These are phyloP conservation scores for Eutrigla gurnardus DNA, from an alignment of 2,797 vertebrate species.

Conservation along the genomic window DNA sequence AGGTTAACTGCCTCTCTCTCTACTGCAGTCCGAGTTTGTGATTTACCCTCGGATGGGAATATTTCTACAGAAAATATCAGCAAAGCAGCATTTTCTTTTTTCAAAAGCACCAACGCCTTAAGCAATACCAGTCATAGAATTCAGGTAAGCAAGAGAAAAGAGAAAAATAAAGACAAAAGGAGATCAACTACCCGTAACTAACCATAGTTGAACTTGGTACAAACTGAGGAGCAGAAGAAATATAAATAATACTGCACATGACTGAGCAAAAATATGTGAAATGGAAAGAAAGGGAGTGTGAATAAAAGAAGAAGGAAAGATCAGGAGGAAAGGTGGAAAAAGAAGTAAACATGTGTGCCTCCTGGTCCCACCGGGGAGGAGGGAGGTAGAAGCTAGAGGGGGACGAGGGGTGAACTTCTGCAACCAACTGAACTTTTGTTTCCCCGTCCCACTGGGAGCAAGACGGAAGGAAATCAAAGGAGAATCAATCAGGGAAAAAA, in stretches of 20 bases:
- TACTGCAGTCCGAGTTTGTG: neutral
- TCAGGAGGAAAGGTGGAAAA: neutral
- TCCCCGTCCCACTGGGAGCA: slow-evolving; percentile 34
- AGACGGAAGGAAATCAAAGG: slow-evolving; percentile 16
- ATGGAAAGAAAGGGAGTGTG: neutral
- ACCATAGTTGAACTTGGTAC: neutral
- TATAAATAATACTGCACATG: neutral
- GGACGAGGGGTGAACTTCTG: slow-evolving; percentile 42
- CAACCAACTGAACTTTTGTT: slow-evolving; percentile 35
- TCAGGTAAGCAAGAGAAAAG: neutral
- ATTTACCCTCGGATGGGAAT: neutral
- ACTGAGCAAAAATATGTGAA: neutral
- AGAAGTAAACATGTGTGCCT: slow-evolving; percentile 14
- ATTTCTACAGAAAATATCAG: neutral
- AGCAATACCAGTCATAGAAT: neutral
- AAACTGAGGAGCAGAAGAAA: neutral
- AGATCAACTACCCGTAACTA: neutral
- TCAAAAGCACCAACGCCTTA: too few relatives aligned
- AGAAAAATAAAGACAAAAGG: neutral
- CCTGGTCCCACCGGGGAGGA: slow-evolving; percentile 15
- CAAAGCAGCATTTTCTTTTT: too few relatives aligned
- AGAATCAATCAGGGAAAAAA: slow-evolving; percentile 29
- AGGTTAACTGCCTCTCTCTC: neutral
- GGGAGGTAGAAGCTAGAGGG: neutral
- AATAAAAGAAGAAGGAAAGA: neutral